phyloP scores from a whole-genome alignment of 2,113 vertebrate genomes.

The Lepus europaeus region DNA sequence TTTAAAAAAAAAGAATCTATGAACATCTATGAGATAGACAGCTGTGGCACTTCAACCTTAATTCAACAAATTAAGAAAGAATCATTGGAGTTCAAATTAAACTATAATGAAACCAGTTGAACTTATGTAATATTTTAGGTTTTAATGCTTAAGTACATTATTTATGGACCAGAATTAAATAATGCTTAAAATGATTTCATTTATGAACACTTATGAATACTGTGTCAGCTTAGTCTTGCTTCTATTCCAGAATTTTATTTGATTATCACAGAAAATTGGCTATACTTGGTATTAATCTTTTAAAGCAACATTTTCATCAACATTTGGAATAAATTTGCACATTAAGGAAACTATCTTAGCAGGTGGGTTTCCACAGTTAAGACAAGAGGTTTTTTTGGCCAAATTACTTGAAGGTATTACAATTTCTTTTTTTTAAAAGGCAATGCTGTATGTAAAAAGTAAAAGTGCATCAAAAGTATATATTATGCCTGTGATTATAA shows the following conservation, averaged over 20 bases:
- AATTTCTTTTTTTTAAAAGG: constrained; percentile 12
- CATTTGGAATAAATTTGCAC: constrained; percentile 10
- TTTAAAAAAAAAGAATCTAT: neutral
- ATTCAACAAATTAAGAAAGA: constrained; percentile 62
- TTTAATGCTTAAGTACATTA: constrained; percentile 49
- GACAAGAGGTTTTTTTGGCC: neutral
- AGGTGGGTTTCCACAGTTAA: neutral
- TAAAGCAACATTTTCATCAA: neutral
- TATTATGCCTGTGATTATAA: neutral
- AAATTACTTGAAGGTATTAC: neutral
- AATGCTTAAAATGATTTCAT: constrained; percentile 55
- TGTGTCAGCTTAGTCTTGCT: neutral
- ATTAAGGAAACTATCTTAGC: neutral
- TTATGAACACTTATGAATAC: constrained; percentile 25
- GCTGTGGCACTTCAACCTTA: neutral
- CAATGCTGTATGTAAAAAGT: constrained; percentile 12
- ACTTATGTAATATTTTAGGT: constrained; percentile 50
- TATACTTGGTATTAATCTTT: constrained; percentile 3
- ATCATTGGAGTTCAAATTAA: constrained; percentile 24
- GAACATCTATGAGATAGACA: neutral
- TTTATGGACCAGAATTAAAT: constrained; percentile 49
- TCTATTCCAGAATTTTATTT: constrained; percentile 45
- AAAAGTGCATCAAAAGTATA: neutral
- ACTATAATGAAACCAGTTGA: constrained; percentile 43
- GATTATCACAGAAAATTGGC: neutral